Evolutionary conservation across 2,113 vertebrate species (phyloP), one percentile per base, ranked within the genome.

Genomic region (Leptobrachium leishanense): DNA sequence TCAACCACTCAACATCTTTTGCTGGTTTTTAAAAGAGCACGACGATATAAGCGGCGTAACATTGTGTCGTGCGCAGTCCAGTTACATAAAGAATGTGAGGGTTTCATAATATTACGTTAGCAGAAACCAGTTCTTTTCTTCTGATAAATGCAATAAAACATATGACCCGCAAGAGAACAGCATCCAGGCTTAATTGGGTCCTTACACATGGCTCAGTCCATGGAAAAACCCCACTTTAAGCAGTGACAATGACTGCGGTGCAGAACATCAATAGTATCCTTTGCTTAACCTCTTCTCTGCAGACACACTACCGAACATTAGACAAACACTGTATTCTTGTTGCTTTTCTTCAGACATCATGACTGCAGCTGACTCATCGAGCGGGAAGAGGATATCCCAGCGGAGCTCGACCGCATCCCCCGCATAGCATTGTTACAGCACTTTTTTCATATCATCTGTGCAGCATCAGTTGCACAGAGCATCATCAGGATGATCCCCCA

Each of bases 281-380:
- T 59, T 59, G 11, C 13, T 59, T 59, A 7, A 59, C 55, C 55
- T 3, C 13, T 59, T 15, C 55, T 50, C 55, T 59, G 55, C 55
- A 13, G 13, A 15, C 55, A 59, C 10, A 59, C 50, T 54, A 15
- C 13, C 1, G 13, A 59, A 59, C 55, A 59, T 59, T 59, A 59
- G 2, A 59, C 2, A 11, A 59, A 50, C 55, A 13, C 55, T 12
- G 11, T 10, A 13, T 59, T 59, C 55, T 13, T 59, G 6, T 59
- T 59, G 62, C 15, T 64, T 64, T 64, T 64, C n/a, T 13, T 64
- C 62, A 64, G 62, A 64, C 62, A 64, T 39, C 9, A 20, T 20
- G 62, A 64, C n/a, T 64, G 62, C 62, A 39, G 62, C 15, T 64
- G 62, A 64, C 62, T 64, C 62, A 64, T 10, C 10, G 62, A 64